Evolutionary conservation across 1,140 invertebrate genomes (phyloP).

Genomic region (Dendroctonus valens): DNA sequence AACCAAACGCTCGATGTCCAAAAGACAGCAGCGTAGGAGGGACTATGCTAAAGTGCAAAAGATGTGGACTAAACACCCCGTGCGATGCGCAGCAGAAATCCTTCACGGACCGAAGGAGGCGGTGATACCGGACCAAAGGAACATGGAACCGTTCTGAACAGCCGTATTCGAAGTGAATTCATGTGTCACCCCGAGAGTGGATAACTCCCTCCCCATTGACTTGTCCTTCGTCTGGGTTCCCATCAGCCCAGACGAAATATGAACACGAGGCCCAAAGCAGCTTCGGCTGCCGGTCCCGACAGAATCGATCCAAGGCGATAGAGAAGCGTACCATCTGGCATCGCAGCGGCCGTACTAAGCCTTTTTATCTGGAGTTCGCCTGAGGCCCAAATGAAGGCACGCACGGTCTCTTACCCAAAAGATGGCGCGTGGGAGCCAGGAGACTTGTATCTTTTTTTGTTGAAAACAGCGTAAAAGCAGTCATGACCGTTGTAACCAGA

Average conservation of each 20-base stretch:
- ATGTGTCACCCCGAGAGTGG: neutral
- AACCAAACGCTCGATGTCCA: neutral
- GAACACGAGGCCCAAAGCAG: neutral
- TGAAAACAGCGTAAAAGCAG: too few relatives aligned
- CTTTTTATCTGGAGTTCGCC: too few relatives aligned
- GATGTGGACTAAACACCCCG: neutral
- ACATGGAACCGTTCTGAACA: slow-evolving; percentile 2
- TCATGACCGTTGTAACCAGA: too few relatives aligned
- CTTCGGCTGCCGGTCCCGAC: neutral
- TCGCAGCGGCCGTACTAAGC: too few relatives aligned
- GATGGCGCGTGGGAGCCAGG: too few relatives aligned
- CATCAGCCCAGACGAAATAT: neutral
- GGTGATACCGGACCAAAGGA: neutral
- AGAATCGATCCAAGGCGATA: neutral
- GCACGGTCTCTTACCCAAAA: too few relatives aligned
- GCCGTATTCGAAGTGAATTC: neutral
- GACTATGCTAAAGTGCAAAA: neutral
- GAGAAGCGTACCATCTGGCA: too few relatives aligned
- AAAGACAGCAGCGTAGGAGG: neutral
- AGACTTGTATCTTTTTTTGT: too few relatives aligned
- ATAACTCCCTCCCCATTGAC: neutral
- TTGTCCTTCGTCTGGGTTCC: neutral
- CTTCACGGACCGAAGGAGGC: neutral
- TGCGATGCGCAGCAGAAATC: neutral
- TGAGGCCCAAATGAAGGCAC: too few relatives aligned